A percentile compares a stretch with the other conserved stretches of the same genome.
Evolutionary conservation across 1,140 invertebrate genomes (phyloP).

Genomic region (Helicoverpa armigera): DNA sequence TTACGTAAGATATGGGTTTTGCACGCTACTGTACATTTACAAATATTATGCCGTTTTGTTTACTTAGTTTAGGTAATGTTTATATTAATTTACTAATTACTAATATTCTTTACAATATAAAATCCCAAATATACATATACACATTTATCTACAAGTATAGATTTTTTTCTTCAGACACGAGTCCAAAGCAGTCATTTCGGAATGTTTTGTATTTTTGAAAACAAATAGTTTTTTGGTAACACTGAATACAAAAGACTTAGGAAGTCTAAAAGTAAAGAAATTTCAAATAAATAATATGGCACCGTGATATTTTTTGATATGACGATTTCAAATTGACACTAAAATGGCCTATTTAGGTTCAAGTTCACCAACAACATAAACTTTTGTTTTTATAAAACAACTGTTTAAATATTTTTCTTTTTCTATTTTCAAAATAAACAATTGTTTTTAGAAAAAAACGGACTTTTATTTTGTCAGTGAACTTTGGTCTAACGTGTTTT

Average conservation of each 20-base stretch:
- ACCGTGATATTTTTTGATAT: not conserved
- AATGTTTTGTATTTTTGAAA: slow-evolving; percentile 30
- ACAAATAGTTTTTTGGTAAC: not conserved
- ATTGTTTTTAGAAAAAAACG: too few species aligned
- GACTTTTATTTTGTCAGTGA: too few species aligned
- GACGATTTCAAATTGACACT: too few species aligned
- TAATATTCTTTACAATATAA: slow-evolving; percentile 37
- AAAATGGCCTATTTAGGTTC: too few species aligned
- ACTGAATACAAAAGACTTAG: slow-evolving; percentile 16
- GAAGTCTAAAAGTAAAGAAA: not conserved
- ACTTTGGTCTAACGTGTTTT: too few species aligned
- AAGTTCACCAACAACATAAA: too few species aligned
- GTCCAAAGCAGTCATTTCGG: slow-evolving; percentile 35
- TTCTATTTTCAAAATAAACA: too few species aligned
- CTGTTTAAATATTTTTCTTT: too few species aligned
- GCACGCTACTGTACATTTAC: not conserved
- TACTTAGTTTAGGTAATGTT: slow-evolving; percentile 14
- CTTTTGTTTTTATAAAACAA: too few species aligned
- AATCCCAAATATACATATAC: slow-evolving; percentile 43
- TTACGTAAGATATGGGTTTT: too few species aligned
- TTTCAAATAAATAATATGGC: not conserved
- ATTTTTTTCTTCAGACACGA: slow-evolving; percentile 27
- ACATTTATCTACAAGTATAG: slow-evolving; percentile 38
- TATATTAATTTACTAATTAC: not conserved
- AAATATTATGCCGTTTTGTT: slow-evolving; percentile 35